These are phyloP conservation scores for Mamestra configurata DNA, from an alignment of 1,140 invertebrate genomes.

Conservation along the genomic window DNA sequence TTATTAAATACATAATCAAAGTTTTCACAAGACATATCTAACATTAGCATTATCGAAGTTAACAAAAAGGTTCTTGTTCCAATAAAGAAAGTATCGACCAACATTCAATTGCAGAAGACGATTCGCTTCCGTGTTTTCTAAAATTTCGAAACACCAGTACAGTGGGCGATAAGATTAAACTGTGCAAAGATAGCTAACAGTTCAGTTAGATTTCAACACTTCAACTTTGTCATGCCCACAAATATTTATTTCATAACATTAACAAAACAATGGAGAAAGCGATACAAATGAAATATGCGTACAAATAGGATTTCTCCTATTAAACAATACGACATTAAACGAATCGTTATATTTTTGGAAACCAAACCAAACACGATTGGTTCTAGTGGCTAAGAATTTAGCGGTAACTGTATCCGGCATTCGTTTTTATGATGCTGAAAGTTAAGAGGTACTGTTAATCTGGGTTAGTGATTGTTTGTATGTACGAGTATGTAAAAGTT, in stretches of 20 bases:
- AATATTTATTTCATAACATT: slow-evolving; percentile 16
- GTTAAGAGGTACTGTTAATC: background rate
- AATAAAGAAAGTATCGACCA: background rate
- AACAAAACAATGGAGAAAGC: slow-evolving; percentile 15
- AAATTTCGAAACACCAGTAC: slow-evolving; percentile 14
- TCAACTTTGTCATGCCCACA: slow-evolving; percentile 1
- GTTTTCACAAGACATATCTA: too few species aligned
- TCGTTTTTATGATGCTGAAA: slow-evolving; percentile 16
- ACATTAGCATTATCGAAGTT: too few species aligned
- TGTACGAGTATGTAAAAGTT: too few species aligned
- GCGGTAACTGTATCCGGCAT: background rate
- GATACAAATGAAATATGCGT: slow-evolving; percentile 8
- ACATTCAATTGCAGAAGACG: background rate
- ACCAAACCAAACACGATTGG: slow-evolving; percentile 21
- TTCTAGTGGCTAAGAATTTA: background rate
- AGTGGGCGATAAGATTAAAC: slow-evolving; percentile 22
- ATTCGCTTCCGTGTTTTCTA: background rate
- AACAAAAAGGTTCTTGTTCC: too few species aligned
- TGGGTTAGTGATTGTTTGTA: slow-evolving; percentile 6
- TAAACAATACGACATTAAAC: slow-evolving; percentile 23
- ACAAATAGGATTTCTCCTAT: slow-evolving; percentile 20
- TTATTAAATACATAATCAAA: too few species aligned
- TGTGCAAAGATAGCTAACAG: background rate
- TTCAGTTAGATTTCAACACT: slow-evolving; percentile 5
- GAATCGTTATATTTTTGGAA: slow-evolving; percentile 28